Evolutionary conservation across 2,797 vertebrate genomes (phyloP).

Genomic region (Siniperca scherzeri): DNA sequence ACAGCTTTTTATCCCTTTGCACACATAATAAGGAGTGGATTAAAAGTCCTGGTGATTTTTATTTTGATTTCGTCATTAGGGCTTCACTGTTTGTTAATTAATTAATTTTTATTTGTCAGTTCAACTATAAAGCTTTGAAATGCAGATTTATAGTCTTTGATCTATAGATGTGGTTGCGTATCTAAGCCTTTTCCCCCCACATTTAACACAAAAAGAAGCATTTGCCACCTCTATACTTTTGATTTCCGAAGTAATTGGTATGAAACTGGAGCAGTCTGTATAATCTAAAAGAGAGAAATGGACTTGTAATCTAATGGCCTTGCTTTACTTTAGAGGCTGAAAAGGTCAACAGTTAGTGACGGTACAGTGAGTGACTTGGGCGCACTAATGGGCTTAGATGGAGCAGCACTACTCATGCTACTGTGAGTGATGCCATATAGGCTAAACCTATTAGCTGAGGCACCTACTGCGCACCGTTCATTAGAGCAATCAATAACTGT

Average conservation of each 20-base stretch:
- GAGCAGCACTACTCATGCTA: slow-evolving; percentile 51
- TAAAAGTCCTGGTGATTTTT: neutral
- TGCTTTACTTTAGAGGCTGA: slow-evolving; percentile 50
- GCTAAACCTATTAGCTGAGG: slow-evolving; percentile 68
- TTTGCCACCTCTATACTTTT: slow-evolving; percentile 6
- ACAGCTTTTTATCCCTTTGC: neutral
- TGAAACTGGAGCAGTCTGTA: slow-evolving; percentile 17
- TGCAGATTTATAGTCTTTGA: slow-evolving; percentile 11
- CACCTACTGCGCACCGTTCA: slow-evolving; percentile 31
- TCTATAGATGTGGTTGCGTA: neutral
- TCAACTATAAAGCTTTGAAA: neutral
- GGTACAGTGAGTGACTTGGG: slow-evolving; percentile 63
- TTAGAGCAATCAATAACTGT: slow-evolving; percentile 30
- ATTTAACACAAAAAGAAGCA: neutral
- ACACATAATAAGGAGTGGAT: neutral
- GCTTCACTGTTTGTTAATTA: neutral
- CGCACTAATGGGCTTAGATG: slow-evolving; percentile 74
- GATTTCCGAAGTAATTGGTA: slow-evolving; percentile 21
- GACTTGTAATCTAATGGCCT: slow-evolving; percentile 49
- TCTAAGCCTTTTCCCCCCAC: neutral
- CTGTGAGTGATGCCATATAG: slow-evolving; percentile 59
- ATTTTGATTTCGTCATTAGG: neutral
- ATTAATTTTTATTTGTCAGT: neutral
- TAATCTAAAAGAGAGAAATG: slow-evolving; percentile 43
- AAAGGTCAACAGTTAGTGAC: slow-evolving; percentile 70